These are phyloP conservation scores for Cactoblastis cactorum DNA, from an alignment of 2,888 invertebrate species.

Conservation along the genomic window DNA sequence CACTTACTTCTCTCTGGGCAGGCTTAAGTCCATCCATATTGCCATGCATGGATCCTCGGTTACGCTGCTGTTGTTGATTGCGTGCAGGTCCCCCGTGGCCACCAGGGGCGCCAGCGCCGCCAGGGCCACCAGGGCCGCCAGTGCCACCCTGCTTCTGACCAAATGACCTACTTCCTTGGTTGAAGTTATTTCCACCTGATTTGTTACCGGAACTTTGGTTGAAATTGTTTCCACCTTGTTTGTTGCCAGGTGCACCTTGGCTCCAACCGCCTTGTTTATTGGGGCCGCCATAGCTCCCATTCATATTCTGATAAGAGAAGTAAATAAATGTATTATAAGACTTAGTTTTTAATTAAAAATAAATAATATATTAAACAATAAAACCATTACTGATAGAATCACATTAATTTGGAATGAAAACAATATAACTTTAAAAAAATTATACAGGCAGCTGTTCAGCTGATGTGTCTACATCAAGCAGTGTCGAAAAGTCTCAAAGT, in stretches of 20 bases:
- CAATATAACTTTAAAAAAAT: too few species aligned
- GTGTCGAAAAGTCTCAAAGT: too few species aligned
- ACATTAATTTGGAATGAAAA: too few species aligned
- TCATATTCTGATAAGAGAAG: slow-evolving; percentile 46
- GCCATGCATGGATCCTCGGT: slow-evolving; percentile 34
- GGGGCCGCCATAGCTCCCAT: slow-evolving; percentile 61
- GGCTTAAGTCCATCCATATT: slow-evolving; percentile 50
- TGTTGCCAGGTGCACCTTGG: slow-evolving; percentile 31
- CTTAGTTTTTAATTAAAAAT: too few species aligned
- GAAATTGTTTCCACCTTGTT: slow-evolving; percentile 30
- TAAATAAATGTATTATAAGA: too few species aligned
- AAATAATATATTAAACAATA: too few species aligned
- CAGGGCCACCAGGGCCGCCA: slow-evolving; percentile 29
- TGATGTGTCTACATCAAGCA: too few species aligned
- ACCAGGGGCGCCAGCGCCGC: slow-evolving; percentile 33
- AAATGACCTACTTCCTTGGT: slow-evolving; percentile 40
- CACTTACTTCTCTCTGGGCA: slow-evolving; percentile 56
- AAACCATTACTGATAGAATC: too few species aligned
- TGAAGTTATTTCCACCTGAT: slow-evolving; percentile 22
- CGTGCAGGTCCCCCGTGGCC: slow-evolving; percentile 38
- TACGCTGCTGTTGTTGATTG: slow-evolving; percentile 48
- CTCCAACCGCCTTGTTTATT: slow-evolving; percentile 50
- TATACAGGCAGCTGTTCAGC: too few species aligned
- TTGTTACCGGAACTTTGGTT: slow-evolving; percentile 37
- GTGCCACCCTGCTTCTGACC: slow-evolving; percentile 31